Evolutionary conservation across 2,797 vertebrate species (phyloP), one percentile per base, ranked within the genome.

Genomic region (Melopsittacus undulatus): DNA sequence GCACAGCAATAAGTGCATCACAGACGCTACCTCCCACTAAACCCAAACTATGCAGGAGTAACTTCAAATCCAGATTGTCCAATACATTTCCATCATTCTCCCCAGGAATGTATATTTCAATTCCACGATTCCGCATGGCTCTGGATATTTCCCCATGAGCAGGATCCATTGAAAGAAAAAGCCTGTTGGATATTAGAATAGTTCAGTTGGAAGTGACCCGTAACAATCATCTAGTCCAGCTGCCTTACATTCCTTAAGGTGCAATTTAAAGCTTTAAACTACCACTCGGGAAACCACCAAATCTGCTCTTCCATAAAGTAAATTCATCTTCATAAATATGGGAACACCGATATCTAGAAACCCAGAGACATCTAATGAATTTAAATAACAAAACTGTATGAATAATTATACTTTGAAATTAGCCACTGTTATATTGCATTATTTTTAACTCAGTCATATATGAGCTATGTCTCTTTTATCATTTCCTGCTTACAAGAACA

Each of bases 141-240:
- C 99, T 98, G 88, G 99, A 99, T 97, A 99, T 99, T 97, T 99
- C 99, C 19, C 99, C 99, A 9, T 99, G 99, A 16, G 95, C 81
- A 26, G 99, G 98, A 97, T 99, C 99, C 99, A 99, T 99, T 70
- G 99, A 98, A 89, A 99, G 98, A 95, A 99, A 99, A 94, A 99
- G 97, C 91, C 99, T 99, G 93, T 73, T 48, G 51, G 67, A 48
- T 67, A 75, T 87, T 26, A 73, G 32, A 82, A 79, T 2, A 82
- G 59, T 48, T 91, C 5, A 48, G 10, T 10, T 85, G 10, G 20
- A 89, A 92, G 21, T 7, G 6, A 79, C 30, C 32, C 59, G 30
- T 23, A 61, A 9, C 3, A 4, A 75, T 12, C 11, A 84, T 9
- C n/a, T 40, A 48, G 29, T 72, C 43, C 29, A 64, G 32, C 7